Evolutionary conservation across 1,140 invertebrate species (phyloP).

Genomic region (Caerostris extrusa): DNA sequence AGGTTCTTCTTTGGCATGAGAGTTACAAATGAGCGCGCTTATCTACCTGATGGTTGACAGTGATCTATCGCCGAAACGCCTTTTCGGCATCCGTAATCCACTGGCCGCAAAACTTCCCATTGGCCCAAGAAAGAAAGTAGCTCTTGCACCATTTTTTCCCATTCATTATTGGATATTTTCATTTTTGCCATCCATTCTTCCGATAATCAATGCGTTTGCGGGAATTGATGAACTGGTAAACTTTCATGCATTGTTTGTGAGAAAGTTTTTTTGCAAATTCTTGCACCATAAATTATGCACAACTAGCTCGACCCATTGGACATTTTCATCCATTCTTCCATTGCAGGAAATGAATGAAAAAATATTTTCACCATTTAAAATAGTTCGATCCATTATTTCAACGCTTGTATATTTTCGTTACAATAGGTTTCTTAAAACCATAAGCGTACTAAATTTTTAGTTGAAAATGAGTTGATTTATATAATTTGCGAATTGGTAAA

Average conservation of each 20-base stretch:
- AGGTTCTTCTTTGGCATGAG: conserved; percentile 29
- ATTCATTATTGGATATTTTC: conserved; percentile 39
- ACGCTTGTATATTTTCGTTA: background rate
- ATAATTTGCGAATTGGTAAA: no score
- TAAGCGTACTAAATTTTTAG: no score
- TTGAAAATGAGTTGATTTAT: no score
- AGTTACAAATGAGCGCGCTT: conserved; percentile 63
- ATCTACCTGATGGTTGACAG: conserved; percentile 52
- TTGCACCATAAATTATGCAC: no score
- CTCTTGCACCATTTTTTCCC: no score
- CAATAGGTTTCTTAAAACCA: no score
- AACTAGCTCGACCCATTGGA: no score
- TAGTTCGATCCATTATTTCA: background rate
- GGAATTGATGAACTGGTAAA: no score
- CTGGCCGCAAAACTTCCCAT: conserved; percentile 28
- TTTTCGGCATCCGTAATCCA: conserved; percentile 64
- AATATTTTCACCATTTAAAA: background rate
- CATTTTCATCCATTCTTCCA: conserved; percentile 36
- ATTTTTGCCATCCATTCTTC: conserved; percentile 39
- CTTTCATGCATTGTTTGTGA: no score
- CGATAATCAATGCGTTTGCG: no score
- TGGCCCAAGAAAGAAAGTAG: background rate
- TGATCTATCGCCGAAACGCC: conserved; percentile 70
- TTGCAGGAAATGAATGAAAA: background rate
- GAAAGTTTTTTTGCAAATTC: no score